These are phyloP conservation scores for Helicorthomorpha holstii DNA, from an alignment of 1,140 invertebrate species.

Conservation along the genomic window DNA sequence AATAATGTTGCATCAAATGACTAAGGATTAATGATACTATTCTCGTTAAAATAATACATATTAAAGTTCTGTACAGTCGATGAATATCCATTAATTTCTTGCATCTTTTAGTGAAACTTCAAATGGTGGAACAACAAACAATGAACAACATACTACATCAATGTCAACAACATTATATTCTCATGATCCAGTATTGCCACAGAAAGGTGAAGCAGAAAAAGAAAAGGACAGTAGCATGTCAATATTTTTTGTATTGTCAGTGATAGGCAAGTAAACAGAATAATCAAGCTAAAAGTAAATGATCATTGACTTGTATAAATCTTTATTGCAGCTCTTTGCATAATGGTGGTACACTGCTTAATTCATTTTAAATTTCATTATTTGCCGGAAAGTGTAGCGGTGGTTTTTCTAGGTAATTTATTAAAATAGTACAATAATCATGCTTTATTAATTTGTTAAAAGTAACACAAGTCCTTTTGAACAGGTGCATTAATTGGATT, in stretches of 20 bases:
- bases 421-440: slow-evolving; percentile 1
- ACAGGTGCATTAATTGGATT: slow-evolving; percentile 75
- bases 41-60: no score
- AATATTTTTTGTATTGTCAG: slow-evolving; percentile 88
- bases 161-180: background rate
- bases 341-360: slow-evolving; percentile 84
- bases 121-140: no score
- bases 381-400: slow-evolving; percentile 91
- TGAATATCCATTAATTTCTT: no score
- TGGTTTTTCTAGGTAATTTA: slow-evolving; percentile 59
- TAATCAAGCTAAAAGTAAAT: slow-evolving; percentile 1
- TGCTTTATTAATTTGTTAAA: slow-evolving; percentile 12
- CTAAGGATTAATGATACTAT: no score
- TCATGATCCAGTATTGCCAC: slow-evolving; percentile 49
- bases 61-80: no score
- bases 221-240: slow-evolving; percentile 92
- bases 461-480: no score
- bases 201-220: slow-evolving; percentile 75
- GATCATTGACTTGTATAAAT: background rate
- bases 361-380: slow-evolving; percentile 91
- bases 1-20: no score
- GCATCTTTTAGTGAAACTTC: no score
- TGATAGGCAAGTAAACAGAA: slow-evolving; percentile 38
- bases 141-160: background rate
- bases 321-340: slow-evolving; percentile 50